A percentile compares a stretch with the other conserved stretches of the same genome.
These are phyloP conservation scores for Lynx canadensis DNA, from an alignment of 2,113 vertebrate species.

Conservation along the genomic window DNA sequence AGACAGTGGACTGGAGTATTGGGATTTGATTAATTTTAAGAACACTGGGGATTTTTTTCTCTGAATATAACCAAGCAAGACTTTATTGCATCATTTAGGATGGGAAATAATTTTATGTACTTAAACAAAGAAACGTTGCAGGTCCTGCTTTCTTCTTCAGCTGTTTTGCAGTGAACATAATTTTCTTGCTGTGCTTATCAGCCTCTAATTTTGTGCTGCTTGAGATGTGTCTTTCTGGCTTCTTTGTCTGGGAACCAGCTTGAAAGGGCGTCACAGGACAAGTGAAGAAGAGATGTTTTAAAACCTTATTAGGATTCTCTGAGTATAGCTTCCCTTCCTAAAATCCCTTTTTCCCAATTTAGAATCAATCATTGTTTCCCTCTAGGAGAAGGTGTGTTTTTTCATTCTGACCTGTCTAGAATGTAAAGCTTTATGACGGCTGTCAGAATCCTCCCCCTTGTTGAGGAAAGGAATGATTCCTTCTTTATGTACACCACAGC, in stretches of 20 bases:
- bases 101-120: background rate
- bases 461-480: background rate
- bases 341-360: slow-evolving; percentile 44
- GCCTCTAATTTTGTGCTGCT: background rate
- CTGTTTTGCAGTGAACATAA: background rate
- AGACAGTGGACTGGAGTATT: background rate
- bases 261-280: background rate
- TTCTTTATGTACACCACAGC: background rate
- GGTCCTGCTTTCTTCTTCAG: background rate
- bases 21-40: slow-evolving; percentile 23
- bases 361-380: slow-evolving; percentile 20
- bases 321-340: background rate
- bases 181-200: background rate
- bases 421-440: background rate
- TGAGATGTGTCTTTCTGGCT: background rate
- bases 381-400: background rate
- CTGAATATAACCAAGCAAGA: background rate
- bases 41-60: background rate
- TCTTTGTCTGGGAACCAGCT: background rate
- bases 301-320: slow-evolving; percentile 48
- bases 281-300: background rate
- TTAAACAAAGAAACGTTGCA: background rate
- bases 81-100: background rate
- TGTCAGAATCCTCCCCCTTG: background rate
- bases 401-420: slow-evolving; percentile 13